phyloP scores from a whole-genome alignment of 2,888 invertebrate species.

The Callimorpha dominula region DNA sequence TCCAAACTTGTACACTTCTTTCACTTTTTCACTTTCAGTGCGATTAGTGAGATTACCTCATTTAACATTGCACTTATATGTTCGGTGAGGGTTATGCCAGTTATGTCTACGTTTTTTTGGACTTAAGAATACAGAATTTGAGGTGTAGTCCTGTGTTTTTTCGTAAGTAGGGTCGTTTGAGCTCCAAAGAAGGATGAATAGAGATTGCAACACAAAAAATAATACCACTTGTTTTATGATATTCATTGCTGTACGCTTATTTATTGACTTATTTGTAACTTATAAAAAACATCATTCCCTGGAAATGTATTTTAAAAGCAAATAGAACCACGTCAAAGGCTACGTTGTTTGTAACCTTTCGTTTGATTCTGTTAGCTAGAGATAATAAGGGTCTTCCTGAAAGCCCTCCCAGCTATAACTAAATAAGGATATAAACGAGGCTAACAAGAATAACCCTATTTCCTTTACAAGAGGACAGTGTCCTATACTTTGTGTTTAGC shows the following conservation, averaged over 20 bases:
- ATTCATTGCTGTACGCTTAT: neutral
- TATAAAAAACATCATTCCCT: neutral
- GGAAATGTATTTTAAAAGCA: neutral
- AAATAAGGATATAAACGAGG: constrained; percentile 13
- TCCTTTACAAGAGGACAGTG: neutral
- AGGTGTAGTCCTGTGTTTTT: neutral
- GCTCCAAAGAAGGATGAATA: neutral
- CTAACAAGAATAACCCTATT: constrained; percentile 6
- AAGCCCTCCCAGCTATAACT: constrained; percentile 17
- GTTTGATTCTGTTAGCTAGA: constrained; percentile 16
- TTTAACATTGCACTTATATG: neutral
- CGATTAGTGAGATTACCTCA: no score
- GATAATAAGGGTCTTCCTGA: constrained; percentile 19
- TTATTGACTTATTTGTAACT: neutral
- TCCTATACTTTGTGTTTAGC: constrained; percentile 6
- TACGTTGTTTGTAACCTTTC: constrained; percentile 12
- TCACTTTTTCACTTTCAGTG: no score
- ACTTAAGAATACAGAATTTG: neutral
- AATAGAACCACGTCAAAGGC: neutral
- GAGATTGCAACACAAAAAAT: neutral
- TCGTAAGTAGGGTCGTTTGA: neutral
- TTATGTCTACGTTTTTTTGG: neutral
- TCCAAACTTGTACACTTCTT: no score
- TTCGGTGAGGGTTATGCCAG: neutral
- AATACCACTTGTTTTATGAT: neutral